These are phyloP conservation scores for Cavia porcellus DNA, from an alignment of 2,113 vertebrate genomes.

Conservation along the genomic window DNA sequence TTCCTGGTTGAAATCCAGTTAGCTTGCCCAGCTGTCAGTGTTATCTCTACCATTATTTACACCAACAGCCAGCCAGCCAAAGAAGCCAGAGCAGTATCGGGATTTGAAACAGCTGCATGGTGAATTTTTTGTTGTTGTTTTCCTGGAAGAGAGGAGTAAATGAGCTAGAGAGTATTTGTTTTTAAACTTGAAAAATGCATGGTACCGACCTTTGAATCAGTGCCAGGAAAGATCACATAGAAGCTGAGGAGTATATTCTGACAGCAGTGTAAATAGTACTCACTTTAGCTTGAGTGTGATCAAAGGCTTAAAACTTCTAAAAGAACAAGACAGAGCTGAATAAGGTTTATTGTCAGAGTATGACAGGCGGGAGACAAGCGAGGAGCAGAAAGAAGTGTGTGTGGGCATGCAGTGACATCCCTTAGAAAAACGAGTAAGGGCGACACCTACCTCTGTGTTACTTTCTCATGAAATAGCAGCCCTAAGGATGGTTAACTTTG, in stretches of 20 bases:
- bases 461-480: neutral
- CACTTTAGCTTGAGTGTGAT: neutral
- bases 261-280: neutral
- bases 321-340: neutral
- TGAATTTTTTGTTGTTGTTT: neutral
- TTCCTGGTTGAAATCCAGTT: neutral
- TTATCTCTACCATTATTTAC: conserved; percentile 7
- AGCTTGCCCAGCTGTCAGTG: neutral
- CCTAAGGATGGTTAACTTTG: neutral
- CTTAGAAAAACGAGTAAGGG: neutral
- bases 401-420: neutral
- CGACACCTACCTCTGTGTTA: neutral
- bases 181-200: conserved; percentile 26
- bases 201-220: neutral
- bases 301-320: neutral
- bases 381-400: neutral
- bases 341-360: neutral
- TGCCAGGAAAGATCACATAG: conserved; percentile 24
- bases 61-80: neutral
- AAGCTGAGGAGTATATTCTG: conserved; percentile 27
- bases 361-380: neutral
- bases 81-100: neutral
- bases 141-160: conserved; percentile 43
- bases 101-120: neutral
- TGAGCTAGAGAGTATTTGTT: conserved; percentile 18